Evolutionary conservation across 2,888 invertebrate species (phyloP).

Genomic region (Sarcophaga carnaria): DNA sequence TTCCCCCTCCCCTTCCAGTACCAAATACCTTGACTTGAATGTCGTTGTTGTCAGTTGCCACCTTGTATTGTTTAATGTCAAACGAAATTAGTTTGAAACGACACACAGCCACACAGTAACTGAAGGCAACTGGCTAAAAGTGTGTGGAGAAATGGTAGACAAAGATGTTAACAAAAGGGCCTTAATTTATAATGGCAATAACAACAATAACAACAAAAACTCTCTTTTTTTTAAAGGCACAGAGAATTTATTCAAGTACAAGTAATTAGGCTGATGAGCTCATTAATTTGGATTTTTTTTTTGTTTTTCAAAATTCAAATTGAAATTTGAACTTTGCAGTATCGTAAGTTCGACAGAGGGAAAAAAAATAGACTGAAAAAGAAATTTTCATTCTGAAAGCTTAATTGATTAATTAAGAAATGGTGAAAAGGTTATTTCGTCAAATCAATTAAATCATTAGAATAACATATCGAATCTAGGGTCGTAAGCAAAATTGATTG

Average conservation of each 20-base stretch:
- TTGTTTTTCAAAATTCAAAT: constrained; percentile 2
- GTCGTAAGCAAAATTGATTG: no score
- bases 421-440: constrained; percentile 22
- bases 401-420: constrained; percentile 17
- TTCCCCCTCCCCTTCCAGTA: background rate
- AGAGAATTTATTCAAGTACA: background rate
- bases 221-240: background rate
- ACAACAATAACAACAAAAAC: no score
- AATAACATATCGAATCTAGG: background rate
- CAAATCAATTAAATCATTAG: constrained; percentile 16
- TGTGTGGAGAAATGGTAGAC: background rate
- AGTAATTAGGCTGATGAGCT: constrained; percentile 55
- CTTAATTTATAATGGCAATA: constrained; percentile 53
- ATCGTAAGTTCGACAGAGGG: background rate
- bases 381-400: constrained; percentile 10
- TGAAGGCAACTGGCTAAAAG: background rate
- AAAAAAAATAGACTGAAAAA: background rate
- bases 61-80: constrained; percentile 75
- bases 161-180: constrained; percentile 48
- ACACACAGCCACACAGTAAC: constrained; percentile 13
- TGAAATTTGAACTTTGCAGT: constrained; percentile 34
- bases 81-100: constrained; percentile 73
- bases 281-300: background rate
- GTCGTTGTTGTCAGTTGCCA: constrained; percentile 78
- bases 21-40: constrained; percentile 66